Evolutionary conservation across 1,140 invertebrate genomes (phyloP).

Genomic region (Megalopta genalis): DNA sequence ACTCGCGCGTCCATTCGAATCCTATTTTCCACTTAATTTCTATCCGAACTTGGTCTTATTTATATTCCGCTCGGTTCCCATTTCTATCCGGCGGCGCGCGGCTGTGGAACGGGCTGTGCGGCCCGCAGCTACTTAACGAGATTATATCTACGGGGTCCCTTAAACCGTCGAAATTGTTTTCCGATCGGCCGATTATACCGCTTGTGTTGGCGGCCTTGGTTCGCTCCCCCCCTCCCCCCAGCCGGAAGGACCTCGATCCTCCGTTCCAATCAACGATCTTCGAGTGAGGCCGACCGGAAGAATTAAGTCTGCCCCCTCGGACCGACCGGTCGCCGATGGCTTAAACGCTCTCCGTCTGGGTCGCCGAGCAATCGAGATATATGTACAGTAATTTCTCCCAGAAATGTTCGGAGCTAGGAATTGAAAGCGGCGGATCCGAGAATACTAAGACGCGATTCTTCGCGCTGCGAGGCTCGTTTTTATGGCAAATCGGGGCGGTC

Average conservation of each 20-base stretch:
- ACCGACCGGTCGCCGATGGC: background rate
- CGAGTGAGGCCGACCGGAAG: background rate
- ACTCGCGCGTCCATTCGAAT: conserved; percentile 6
- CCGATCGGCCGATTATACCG: conserved; percentile 19
- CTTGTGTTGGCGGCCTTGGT: too few relatives aligned
- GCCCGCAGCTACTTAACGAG: conserved; percentile 11
- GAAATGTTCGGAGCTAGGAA: too few relatives aligned
- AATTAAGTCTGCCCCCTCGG: background rate
- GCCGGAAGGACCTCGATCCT: background rate
- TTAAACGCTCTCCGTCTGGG: too few relatives aligned
- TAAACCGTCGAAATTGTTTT: conserved; percentile 22
- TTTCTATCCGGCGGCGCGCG: background rate
- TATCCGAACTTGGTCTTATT: conserved; percentile 1
- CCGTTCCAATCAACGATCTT: background rate
- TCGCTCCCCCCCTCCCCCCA: background rate
- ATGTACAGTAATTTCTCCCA: too few relatives aligned
- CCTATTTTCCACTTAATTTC: conserved; percentile 25
- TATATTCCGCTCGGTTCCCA: background rate
- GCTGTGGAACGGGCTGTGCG: background rate
- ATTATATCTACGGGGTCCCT: conserved; percentile 16
- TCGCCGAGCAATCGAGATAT: too few relatives aligned
- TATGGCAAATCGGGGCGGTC: too few relatives aligned
- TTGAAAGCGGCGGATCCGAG: too few relatives aligned
- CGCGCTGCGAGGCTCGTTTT: too few relatives aligned
- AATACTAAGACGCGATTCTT: too few relatives aligned